phyloP scores from a whole-genome alignment of 1,140 invertebrate species.

The Diabrotica undecimpunctata region DNA sequence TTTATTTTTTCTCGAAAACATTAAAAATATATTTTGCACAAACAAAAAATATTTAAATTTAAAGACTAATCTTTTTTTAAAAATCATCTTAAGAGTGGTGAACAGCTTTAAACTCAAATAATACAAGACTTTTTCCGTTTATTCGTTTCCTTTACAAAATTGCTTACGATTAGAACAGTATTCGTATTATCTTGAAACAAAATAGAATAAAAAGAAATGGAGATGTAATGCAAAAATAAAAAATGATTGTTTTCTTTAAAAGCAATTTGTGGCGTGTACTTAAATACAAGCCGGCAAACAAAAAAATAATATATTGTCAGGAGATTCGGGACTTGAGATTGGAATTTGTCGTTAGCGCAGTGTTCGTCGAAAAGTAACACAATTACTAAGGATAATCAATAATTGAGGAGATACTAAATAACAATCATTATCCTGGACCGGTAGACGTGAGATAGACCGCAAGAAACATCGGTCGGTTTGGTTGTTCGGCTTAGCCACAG shows the following conservation, averaged over 20 bases:
- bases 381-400: conserved; percentile 41
- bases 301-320: conserved; percentile 12
- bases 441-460: conserved; percentile 27
- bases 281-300: conserved; percentile 4
- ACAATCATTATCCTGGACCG: conserved; percentile 38
- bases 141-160: no score
- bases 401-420: conserved; percentile 37
- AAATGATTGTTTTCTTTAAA: no score
- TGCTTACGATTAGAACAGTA: background rate
- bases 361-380: conserved; percentile 31
- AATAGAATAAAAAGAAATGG: background rate
- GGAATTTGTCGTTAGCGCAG: conserved; percentile 18
- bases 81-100: no score
- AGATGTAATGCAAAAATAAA: no score
- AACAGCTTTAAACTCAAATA: no score
- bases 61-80: no score
- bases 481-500: conserved; percentile 14
- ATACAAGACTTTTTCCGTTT: no score
- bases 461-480: conserved; percentile 3
- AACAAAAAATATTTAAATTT: no score
- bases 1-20: no score
- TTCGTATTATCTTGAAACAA: background rate
- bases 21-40: no score
- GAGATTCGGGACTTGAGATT: conserved; percentile 3
- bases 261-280: conserved; percentile 5